A percentile compares a stretch with the other conserved stretches of the same genome.
Conservation (phyloP, 2,888 invertebrate species). For the Conistra vaccinii region DNA sequence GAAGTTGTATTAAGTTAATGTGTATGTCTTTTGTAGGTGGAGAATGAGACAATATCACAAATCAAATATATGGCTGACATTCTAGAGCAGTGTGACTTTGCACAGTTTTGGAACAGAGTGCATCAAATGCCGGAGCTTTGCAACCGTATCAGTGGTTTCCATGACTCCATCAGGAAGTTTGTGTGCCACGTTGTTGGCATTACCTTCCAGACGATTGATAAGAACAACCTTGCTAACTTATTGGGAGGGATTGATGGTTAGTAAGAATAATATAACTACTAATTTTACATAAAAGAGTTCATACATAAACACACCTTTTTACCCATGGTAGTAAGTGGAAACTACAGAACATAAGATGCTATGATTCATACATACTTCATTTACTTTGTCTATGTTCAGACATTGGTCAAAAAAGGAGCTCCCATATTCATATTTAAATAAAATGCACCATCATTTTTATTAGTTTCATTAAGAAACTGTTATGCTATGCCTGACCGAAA, state of each 20-base stretch:
- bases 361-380: neutral
- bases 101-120: slow-evolving; percentile 96
- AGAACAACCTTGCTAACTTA: slow-evolving; percentile 94
- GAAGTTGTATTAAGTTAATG: neutral
- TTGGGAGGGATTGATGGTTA: slow-evolving; percentile 97
- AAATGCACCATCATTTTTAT: too few species aligned
- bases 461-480: neutral
- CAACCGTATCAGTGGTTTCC: slow-evolving; percentile 96
- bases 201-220: slow-evolving; percentile 98
- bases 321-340: too few species aligned
- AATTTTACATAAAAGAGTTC: neutral
- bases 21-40: slow-evolving; percentile 88
- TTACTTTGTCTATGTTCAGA: neutral
- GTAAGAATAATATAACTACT: slow-evolving; percentile 55
- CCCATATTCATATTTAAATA: neutral
- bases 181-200: slow-evolving; percentile 99
- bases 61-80: slow-evolving; percentile 97
- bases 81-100: slow-evolving; percentile 98
- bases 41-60: slow-evolving; percentile 96
- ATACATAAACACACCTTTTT: neutral
- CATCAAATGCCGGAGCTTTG: slow-evolving; percentile 94
- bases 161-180: slow-evolving; percentile 98
- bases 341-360: neutral
- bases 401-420: neutral
- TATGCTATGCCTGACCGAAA: neutral